A percentile compares a stretch with the other conserved stretches of the same genome.
phyloP scores from a whole-genome alignment of 2,113 vertebrate species.

The Ictalurus furcatus region DNA sequence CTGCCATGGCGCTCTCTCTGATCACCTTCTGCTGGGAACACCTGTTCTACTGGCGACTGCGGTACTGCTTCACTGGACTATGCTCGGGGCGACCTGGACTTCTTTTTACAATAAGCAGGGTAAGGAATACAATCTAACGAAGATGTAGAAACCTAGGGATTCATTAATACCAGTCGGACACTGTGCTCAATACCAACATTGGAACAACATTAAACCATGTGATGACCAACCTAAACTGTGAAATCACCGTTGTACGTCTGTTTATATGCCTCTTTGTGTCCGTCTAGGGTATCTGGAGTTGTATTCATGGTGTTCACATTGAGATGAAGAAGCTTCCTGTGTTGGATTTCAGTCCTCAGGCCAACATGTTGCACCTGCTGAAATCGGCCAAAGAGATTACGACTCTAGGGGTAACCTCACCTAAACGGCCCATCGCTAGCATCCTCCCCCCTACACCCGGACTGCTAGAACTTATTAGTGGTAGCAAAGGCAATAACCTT shows the following conservation, averaged over 20 bases:
- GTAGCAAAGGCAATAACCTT: constrained; percentile 67
- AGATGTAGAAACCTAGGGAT: background rate
- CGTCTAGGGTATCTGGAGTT: constrained; percentile 95
- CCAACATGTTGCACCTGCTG: constrained; percentile 94
- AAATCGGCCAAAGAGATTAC: constrained; percentile 92
- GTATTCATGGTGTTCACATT: constrained; percentile 95
- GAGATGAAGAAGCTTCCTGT: constrained; percentile 93
- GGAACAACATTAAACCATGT: background rate
- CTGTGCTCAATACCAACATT: background rate
- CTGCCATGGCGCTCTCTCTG: constrained; percentile 93
- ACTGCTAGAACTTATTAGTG: constrained; percentile 43
- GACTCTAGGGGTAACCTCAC: constrained; percentile 81
- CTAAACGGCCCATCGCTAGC: constrained; percentile 82
- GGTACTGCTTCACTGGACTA: constrained; percentile 95
- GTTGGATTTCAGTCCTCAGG: constrained; percentile 91
- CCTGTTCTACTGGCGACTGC: constrained; percentile 95
- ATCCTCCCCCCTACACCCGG: constrained; percentile 59
- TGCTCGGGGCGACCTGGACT: constrained; percentile 88
- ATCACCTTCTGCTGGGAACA: constrained; percentile 97
- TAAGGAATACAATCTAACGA: constrained; percentile 66
- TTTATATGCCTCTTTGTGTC: background rate
- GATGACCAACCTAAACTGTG: background rate
- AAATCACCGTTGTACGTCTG: background rate
- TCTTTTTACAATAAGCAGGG: constrained; percentile 97
- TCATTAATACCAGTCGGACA: background rate